Evolutionary conservation across 2,888 invertebrate species (phyloP).

Genomic region (Leistus spinibarbis): DNA sequence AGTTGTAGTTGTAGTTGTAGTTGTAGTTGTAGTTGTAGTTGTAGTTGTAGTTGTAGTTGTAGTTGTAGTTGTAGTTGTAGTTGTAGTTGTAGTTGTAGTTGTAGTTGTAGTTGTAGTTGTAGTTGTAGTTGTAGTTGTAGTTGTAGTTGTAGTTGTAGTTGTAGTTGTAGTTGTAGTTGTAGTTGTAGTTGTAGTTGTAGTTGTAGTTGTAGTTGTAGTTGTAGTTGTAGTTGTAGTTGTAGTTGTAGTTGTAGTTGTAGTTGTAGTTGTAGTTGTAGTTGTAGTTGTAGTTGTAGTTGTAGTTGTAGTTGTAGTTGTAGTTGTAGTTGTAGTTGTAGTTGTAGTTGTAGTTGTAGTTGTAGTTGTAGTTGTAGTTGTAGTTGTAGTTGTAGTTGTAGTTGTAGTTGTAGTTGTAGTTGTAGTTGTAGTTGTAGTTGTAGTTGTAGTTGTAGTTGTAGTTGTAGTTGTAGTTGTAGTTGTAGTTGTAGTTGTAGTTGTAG

Average conservation of each 20-base stretch:
- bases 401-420: slow-evolving; percentile 6
- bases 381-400: slow-evolving; percentile 42
- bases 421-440: no score
- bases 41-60: slow-evolving; percentile 43
- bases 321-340: slow-evolving; percentile 26
- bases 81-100: slow-evolving; percentile 31
- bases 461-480: no score
- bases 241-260: slow-evolving; percentile 40
- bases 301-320: slow-evolving; percentile 20
- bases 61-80: no score
- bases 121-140: no score
- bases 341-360: slow-evolving; percentile 33
- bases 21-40: slow-evolving; percentile 52
- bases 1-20: slow-evolving; percentile 44
- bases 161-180: no score
- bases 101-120: slow-evolving; percentile 14
- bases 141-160: no score
- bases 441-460: no score
- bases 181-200: slow-evolving; percentile 41
- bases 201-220: slow-evolving; percentile 28
- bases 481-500: no score
- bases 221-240: slow-evolving; percentile 35
- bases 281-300: slow-evolving; percentile 31
- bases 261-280: slow-evolving; percentile 39
- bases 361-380: slow-evolving; percentile 22